Evolutionary conservation across 2,113 vertebrate species (phyloP).

Genomic region (Typhlomys cinereus): DNA sequence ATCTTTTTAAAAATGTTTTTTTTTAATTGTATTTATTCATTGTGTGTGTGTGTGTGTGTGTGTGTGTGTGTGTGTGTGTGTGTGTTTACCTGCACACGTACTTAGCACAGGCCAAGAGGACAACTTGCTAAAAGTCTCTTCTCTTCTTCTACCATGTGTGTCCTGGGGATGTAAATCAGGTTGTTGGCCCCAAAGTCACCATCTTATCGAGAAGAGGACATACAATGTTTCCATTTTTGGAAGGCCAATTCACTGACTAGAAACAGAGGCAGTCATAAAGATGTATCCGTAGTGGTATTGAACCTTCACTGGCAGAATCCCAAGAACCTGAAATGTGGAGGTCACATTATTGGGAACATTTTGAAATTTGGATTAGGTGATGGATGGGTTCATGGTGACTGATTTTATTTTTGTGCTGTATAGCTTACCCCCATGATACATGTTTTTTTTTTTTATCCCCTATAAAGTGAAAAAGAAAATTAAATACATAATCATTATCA

Average conservation of each 20-base stretch:
- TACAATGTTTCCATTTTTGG: background rate
- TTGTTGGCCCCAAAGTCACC: too few relatives aligned
- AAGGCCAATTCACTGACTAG: constrained; percentile 29
- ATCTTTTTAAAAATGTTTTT: too few relatives aligned
- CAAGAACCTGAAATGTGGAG: background rate
- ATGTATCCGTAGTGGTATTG: background rate
- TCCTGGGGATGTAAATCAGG: too few relatives aligned
- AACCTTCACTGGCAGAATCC: background rate
- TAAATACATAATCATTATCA: constrained; percentile 50
- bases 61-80: too few relatives aligned
- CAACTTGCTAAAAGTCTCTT: too few relatives aligned
- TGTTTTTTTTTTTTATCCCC: background rate
- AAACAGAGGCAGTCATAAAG: constrained; percentile 19
- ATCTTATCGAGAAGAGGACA: constrained; percentile 20
- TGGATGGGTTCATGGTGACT: constrained; percentile 41
- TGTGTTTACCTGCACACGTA: too few relatives aligned
- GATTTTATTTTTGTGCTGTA: constrained; percentile 65
- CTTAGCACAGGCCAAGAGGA: too few relatives aligned
- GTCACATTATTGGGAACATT: constrained; percentile 3
- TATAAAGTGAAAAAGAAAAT: constrained; percentile 49
- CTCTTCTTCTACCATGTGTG: too few relatives aligned
- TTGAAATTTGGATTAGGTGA: constrained; percentile 18
- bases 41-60: too few relatives aligned
- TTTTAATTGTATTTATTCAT: too few relatives aligned
- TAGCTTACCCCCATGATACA: constrained; percentile 17